Conservation (phyloP, 2,113 vertebrate genomes). For the Callipepla squamata region DNA sequence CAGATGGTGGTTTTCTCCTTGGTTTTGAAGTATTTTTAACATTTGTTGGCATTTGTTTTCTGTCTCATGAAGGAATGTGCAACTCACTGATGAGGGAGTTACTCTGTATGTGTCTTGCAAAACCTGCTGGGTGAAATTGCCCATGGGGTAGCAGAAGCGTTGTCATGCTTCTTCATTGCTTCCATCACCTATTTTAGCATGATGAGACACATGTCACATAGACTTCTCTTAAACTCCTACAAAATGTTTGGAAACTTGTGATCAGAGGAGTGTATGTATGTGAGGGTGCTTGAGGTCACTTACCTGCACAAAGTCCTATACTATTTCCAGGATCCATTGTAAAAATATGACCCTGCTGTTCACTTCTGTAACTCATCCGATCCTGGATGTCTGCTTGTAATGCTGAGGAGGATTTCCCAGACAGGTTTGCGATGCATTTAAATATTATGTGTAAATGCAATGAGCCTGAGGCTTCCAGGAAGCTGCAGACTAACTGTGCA, state of each 20-base stretch:
- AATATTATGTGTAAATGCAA: constrained; percentile 8
- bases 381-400: neutral
- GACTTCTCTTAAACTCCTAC: neutral
- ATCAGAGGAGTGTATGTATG: neutral
- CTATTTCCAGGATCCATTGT: neutral
- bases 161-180: neutral
- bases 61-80: neutral
- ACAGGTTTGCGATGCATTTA: neutral
- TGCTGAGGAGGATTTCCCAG: constrained; percentile 18
- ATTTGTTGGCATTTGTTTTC: neutral
- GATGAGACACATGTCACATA: neutral
- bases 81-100: neutral
- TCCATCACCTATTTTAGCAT: neutral
- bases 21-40: constrained; percentile 7
- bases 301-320: neutral
- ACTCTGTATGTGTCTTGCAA: neutral
- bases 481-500: constrained; percentile 40
- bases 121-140: neutral
- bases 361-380: neutral
- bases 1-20: constrained; percentile 32
- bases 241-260: neutral
- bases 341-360: neutral
- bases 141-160: neutral
- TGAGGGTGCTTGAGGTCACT: neutral
- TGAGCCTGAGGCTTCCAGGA: constrained; percentile 56